Evolutionary conservation across 2,888 invertebrate species (phyloP).

Genomic region (Ctena decussata): DNA sequence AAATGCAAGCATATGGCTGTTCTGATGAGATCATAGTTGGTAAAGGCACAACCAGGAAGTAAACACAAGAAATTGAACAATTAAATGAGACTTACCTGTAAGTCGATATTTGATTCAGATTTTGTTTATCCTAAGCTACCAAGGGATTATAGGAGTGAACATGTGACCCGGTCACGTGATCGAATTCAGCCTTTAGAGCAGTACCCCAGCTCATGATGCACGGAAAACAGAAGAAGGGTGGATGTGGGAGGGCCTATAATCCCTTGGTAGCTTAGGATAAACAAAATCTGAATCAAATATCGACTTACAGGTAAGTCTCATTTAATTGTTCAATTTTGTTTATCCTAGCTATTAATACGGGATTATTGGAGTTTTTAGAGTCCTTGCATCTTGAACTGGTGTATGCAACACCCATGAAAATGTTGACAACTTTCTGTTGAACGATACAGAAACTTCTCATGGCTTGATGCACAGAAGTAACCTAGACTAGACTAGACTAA

Average conservation of each 20-base stretch:
- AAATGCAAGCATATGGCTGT: no score
- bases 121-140: constrained; percentile 21
- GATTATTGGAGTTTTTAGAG: constrained; percentile 35
- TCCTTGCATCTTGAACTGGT: not conserved
- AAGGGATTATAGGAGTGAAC: constrained; percentile 23
- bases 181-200: not conserved
- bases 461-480: not conserved
- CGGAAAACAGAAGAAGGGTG: not conserved
- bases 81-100: constrained; percentile 34
- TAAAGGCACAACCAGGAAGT: no score
- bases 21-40: no score
- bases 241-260: constrained; percentile 24
- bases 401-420: not conserved
- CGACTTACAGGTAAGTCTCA: constrained; percentile 36
- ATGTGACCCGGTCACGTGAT: not conserved
- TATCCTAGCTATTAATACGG: constrained; percentile 9
- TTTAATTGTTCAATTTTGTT: constrained; percentile 29
- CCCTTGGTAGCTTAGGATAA: constrained; percentile 17
- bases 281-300: constrained; percentile 35
- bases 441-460: not conserved
- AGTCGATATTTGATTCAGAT: constrained; percentile 35
- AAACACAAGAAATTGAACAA: constrained; percentile 14
- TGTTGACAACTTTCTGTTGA: not conserved
- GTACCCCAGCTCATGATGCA: no score
- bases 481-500: not conserved